These are phyloP conservation scores for Sminthurides aquaticus DNA, from an alignment of 2,888 invertebrate genomes.

Conservation along the genomic window DNA sequence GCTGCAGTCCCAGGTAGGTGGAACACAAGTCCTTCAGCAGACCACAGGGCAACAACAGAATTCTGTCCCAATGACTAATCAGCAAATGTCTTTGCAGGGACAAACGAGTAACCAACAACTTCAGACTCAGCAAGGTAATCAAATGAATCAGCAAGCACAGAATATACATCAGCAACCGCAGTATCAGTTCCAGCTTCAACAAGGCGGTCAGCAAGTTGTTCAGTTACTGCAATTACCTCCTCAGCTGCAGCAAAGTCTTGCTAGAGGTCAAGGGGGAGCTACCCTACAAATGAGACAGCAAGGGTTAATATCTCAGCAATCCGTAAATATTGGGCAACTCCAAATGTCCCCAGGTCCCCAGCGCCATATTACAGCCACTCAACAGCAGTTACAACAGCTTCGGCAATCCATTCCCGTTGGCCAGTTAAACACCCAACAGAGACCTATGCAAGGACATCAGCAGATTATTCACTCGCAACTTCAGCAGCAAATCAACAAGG, in stretches of 20 bases:
- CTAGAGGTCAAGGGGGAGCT: neutral
- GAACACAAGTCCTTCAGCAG: neutral
- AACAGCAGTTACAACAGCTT: neutral
- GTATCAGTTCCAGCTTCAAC: slow-evolving; percentile 8
- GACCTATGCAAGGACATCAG: neutral
- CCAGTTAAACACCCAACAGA: neutral
- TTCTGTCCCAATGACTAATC: neutral
- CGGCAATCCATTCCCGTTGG: neutral
- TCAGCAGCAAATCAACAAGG: neutral
- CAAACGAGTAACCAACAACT: slow-evolving; percentile 10
- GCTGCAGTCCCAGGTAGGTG: neutral
- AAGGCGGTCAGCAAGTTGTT: slow-evolving; percentile 8
- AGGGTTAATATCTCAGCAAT: neutral
- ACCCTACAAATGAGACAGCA: slow-evolving; percentile 1
- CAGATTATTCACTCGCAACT: neutral
- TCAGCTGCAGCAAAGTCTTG: slow-evolving; percentile 19
- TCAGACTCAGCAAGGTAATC: slow-evolving; percentile 22
- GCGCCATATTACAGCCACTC: neutral
- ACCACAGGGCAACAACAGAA: neutral
- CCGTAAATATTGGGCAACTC: neutral
- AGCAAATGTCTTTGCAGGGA: neutral
- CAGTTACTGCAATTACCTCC: slow-evolving; percentile 14
- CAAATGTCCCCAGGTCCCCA: neutral
- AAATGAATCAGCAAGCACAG: slow-evolving; percentile 21
- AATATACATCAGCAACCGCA: neutral